A percentile compares a stretch with the other conserved stretches of the same genome.
phyloP scores from a whole-genome alignment of 2,888 invertebrate genomes.

The Drosophila pullipes region DNA sequence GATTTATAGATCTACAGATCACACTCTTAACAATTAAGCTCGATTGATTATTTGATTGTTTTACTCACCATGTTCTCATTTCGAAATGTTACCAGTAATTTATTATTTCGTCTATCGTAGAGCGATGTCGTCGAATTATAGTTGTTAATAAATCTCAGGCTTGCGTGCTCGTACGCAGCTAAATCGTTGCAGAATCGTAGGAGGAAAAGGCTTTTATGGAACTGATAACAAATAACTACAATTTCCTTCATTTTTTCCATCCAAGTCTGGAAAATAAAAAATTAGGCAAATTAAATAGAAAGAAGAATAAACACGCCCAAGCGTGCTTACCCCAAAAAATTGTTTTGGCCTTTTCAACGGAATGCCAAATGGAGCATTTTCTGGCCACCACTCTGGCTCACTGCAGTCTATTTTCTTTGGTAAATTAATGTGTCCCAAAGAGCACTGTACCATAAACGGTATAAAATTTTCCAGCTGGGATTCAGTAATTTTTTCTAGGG shows the following conservation, averaged over 20 bases:
- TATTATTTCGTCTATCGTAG: conserved; percentile 88
- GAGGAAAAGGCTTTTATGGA: conserved; percentile 90
- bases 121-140: conserved; percentile 91
- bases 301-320: background rate
- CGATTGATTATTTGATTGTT: background rate
- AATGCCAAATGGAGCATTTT: conserved; percentile 88
- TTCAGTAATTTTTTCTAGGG: conserved; percentile 88
- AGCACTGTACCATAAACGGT: conserved; percentile 91
- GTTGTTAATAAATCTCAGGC: conserved; percentile 90
- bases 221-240: conserved; percentile 90
- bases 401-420: conserved; percentile 84
- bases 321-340: conserved; percentile 85
- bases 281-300: background rate
- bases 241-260: conserved; percentile 88
- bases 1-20: no score
- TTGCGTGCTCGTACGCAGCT: conserved; percentile 88
- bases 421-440: conserved; percentile 88
- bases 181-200: conserved; percentile 90
- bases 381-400: conserved; percentile 91
- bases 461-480: conserved; percentile 90
- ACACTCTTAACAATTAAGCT: background rate
- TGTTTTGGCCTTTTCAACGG: conserved; percentile 88
- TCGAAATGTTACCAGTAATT: conserved; percentile 90
- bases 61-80: conserved; percentile 90
- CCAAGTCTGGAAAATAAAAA: conserved; percentile 86